Percentiles rank a stretch among this genome's conserved stretches.
Conservation (phyloP, 2,797 vertebrate genomes). For the Ara ararauna region DNA sequence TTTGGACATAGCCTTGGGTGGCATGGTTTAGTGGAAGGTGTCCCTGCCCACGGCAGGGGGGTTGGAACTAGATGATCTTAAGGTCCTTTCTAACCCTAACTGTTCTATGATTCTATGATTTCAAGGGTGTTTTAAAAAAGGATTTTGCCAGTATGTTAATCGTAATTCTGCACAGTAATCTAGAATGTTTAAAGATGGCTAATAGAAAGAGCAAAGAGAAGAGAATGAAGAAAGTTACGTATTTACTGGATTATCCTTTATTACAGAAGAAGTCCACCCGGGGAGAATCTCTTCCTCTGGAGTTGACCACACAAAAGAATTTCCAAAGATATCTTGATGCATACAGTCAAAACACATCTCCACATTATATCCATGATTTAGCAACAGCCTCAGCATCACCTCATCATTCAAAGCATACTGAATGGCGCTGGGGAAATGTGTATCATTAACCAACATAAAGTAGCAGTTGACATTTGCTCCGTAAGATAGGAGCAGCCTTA, state of each 20-base stretch:
- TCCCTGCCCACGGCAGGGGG: too few relatives aligned
- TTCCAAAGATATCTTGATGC: constrained; percentile 80
- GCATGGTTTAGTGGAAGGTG: too few relatives aligned
- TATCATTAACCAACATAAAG: constrained; percentile 87
- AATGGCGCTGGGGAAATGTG: constrained; percentile 87
- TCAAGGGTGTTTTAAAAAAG: background rate
- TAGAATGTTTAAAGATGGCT: background rate
- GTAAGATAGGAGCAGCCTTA: constrained; percentile 82
- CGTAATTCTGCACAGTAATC: background rate
- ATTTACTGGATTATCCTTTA: constrained; percentile 91
- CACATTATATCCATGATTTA: constrained; percentile 85
- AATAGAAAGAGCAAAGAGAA: background rate
- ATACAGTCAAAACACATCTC: constrained; percentile 86
- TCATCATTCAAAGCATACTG: constrained; percentile 90
- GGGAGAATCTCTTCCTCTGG: constrained; percentile 72
- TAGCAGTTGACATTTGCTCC: constrained; percentile 89
- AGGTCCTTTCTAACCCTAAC: too few relatives aligned
- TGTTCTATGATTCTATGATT: background rate
- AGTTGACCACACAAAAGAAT: constrained; percentile 78
- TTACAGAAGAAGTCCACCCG: constrained; percentile 85
- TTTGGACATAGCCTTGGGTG: background rate
- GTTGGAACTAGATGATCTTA: too few relatives aligned
- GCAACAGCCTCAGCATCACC: constrained; percentile 88
- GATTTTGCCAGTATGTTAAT: background rate
- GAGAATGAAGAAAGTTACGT: background rate